Conservation (phyloP, 2,888 invertebrate species). For the Epistrophe grossulariae region DNA sequence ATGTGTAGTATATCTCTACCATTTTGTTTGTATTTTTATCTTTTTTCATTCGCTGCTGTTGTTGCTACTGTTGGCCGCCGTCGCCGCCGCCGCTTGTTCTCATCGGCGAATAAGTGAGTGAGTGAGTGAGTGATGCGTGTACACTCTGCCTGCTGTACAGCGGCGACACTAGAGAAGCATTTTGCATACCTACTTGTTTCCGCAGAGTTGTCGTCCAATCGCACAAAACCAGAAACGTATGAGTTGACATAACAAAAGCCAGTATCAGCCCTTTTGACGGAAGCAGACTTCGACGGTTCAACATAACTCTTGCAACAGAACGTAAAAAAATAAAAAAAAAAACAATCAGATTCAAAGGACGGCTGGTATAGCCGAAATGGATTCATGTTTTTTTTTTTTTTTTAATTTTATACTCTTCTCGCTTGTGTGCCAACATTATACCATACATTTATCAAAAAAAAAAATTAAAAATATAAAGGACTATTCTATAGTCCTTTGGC, state of each 20-base stretch:
- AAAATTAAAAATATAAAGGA: too few relatives aligned
- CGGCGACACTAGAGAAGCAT: conserved; percentile 69
- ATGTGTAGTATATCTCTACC: conserved; percentile 56
- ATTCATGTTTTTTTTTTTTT: conserved; percentile 12
- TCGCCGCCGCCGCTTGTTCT: background rate
- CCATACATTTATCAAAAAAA: conserved; percentile 63
- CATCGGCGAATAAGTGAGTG: background rate
- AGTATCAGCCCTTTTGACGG: conserved; percentile 74
- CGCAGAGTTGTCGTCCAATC: conserved; percentile 62
- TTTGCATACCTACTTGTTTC: conserved; percentile 60
- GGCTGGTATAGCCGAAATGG: conserved; percentile 41
- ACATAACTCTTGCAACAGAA: conserved; percentile 58
- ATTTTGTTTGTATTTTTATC: conserved; percentile 72
- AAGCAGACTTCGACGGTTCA: conserved; percentile 67
- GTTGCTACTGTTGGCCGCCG: background rate
- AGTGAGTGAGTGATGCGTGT: conserved; percentile 73
- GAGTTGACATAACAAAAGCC: conserved; percentile 76
- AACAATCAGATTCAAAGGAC: conserved; percentile 46
- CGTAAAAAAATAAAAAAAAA: background rate
- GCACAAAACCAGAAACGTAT: conserved; percentile 74
- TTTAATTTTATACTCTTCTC: conserved; percentile 26
- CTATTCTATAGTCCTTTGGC: conserved; percentile 72
- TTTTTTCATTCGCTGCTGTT: conserved; percentile 42
- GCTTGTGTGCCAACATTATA: conserved; percentile 55
- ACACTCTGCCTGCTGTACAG: conserved; percentile 28